These are phyloP conservation scores for Ptychadena robeensis DNA, from an alignment of 2,797 vertebrate species.

Conservation along the genomic window DNA sequence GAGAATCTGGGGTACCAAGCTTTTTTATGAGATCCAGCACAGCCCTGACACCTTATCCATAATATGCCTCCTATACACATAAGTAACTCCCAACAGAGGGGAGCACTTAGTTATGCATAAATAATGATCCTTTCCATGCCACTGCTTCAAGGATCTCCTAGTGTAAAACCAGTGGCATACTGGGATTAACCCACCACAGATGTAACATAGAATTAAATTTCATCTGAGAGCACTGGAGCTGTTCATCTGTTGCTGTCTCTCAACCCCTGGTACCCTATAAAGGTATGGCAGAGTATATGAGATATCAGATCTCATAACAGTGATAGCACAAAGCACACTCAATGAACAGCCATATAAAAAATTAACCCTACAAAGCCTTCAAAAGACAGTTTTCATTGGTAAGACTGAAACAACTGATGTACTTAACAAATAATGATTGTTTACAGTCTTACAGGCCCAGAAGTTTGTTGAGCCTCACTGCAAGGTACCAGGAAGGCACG, in stretches of 20 bases:
- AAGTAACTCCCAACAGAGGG: neutral
- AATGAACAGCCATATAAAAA: too few species aligned
- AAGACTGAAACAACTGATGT: neutral
- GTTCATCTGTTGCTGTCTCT: constrained; percentile 49
- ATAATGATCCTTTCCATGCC: constrained; percentile 4
- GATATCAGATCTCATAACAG: neutral
- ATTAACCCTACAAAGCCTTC: neutral
- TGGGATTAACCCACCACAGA: constrained; percentile 56
- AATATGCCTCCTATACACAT: neutral
- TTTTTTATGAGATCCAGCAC: neutral
- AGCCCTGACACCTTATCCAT: neutral
- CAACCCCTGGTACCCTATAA: neutral
- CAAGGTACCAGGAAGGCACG: neutral
- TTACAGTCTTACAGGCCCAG: neutral
- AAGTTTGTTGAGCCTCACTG: constrained; percentile 13
- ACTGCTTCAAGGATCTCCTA: constrained; percentile 7
- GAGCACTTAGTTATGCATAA: neutral
- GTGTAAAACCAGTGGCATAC: constrained; percentile 40
- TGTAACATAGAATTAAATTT: constrained; percentile 54
- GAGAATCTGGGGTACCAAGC: neutral
- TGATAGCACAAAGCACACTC: too few species aligned
- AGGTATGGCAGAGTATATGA: neutral
- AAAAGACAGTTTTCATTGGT: neutral
- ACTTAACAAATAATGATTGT: neutral
- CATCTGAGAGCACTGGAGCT: constrained; percentile 22